Percentiles rank a stretch among this genome's conserved stretches.
These are phyloP conservation scores for Odontocolon sp. DNA, from an alignment of 2,888 invertebrate species.

Conservation along the genomic window DNA sequence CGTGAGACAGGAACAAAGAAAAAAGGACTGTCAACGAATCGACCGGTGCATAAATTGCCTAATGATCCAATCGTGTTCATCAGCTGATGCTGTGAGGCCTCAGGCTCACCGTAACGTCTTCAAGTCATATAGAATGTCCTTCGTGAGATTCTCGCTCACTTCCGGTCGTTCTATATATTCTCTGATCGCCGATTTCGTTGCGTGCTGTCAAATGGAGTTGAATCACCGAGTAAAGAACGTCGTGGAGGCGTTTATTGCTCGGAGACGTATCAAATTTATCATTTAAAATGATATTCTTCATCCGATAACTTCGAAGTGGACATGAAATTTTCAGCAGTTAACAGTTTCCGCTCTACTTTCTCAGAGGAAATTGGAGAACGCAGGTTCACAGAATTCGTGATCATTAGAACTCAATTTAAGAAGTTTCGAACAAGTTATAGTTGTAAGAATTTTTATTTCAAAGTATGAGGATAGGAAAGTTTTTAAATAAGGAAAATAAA, in stretches of 20 bases:
- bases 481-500: neutral
- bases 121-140: constrained; percentile 33
- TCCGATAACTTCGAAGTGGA: neutral
- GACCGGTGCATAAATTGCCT: constrained; percentile 66
- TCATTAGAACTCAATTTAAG: no score
- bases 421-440: no score
- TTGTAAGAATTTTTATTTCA: no score
- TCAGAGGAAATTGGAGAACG: no score
- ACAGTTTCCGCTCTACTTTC: neutral
- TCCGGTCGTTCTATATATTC: constrained; percentile 18
- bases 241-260: neutral
- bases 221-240: neutral
- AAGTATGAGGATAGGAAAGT: no score
- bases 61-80: constrained; percentile 63
- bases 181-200: neutral
- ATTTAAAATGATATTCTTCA: neutral
- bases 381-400: no score
- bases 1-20: constrained; percentile 21
- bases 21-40: constrained; percentile 50
- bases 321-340: neutral
- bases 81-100: neutral
- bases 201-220: neutral
- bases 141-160: constrained; percentile 26
- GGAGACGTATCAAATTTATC: neutral
- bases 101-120: constrained; percentile 19